phyloP scores from a whole-genome alignment of 2,888 invertebrate species.

The Copidosoma aretas region DNA sequence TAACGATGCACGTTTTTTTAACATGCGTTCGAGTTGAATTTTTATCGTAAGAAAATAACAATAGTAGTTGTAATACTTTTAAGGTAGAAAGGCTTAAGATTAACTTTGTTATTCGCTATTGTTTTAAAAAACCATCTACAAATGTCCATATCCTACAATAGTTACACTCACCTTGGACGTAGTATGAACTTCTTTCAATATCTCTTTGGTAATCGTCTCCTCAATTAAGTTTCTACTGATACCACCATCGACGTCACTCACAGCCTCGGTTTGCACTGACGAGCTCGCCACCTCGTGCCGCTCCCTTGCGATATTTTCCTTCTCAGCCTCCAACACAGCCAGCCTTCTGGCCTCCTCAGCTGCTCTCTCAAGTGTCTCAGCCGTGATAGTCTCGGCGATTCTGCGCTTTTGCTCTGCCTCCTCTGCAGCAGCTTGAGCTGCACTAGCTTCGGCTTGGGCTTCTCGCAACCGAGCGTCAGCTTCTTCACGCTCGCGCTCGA shows the following conservation, averaged over 20 bases:
- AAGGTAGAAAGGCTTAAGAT: too few relatives aligned
- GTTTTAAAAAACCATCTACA: too few relatives aligned
- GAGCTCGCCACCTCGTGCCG: slow-evolving; percentile 26
- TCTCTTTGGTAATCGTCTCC: slow-evolving; percentile 48
- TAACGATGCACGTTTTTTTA: too few relatives aligned
- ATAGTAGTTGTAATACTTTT: too few relatives aligned
- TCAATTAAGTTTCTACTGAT: not conserved
- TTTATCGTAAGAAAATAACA: too few relatives aligned
- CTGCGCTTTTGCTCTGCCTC: slow-evolving; percentile 63
- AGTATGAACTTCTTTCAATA: slow-evolving; percentile 55
- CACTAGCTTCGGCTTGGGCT: slow-evolving; percentile 61
- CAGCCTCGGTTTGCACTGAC: not conserved
- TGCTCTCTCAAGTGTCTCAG: slow-evolving; percentile 55
- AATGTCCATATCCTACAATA: too few relatives aligned
- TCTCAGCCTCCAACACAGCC: slow-evolving; percentile 47
- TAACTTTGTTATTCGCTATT: too few relatives aligned
- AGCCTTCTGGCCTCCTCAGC: slow-evolving; percentile 54
- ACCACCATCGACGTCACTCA: not conserved
- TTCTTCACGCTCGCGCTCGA: slow-evolving; percentile 64
- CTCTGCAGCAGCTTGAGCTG: slow-evolving; percentile 60
- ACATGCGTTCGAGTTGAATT: too few relatives aligned
- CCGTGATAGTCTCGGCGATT: slow-evolving; percentile 62
- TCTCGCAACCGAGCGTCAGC: slow-evolving; percentile 62
- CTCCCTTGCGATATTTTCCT: slow-evolving; percentile 34
- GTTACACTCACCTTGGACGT: slow-evolving; percentile 53